Percentiles rank a stretch among this genome's conserved stretches.
Evolutionary conservation across 2,113 vertebrate species (phyloP).

Genomic region (Triplophysa siluroides): DNA sequence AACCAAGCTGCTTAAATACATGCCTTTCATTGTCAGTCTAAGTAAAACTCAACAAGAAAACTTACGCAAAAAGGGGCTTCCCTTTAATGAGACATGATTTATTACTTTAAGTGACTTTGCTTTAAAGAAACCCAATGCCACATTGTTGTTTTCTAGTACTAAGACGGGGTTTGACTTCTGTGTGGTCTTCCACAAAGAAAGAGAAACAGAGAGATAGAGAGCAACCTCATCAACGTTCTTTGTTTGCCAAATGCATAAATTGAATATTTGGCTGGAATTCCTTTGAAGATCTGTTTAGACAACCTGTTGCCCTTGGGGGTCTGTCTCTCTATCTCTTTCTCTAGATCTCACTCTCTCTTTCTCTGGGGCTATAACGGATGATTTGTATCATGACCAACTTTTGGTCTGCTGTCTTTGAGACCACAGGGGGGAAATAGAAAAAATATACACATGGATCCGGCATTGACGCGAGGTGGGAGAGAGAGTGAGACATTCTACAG

Average conservation of each 20-base stretch:
- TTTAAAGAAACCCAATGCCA: slow-evolving; percentile 9
- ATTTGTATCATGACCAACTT: slow-evolving; percentile 14
- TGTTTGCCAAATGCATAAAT: slow-evolving; percentile 6
- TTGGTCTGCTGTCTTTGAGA: slow-evolving; percentile 32
- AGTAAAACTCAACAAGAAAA: slow-evolving; percentile 8
- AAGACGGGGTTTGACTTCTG: slow-evolving; percentile 25
- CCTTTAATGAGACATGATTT: background rate
- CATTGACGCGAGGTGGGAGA: slow-evolving; percentile 6
- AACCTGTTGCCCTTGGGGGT: slow-evolving; percentile 37
- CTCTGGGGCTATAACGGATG: slow-evolving; percentile 12
- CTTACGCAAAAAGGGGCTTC: background rate
- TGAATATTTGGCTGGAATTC: slow-evolving; percentile 5
- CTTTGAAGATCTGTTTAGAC: slow-evolving; percentile 44
- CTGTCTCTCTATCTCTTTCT: slow-evolving; percentile 12
- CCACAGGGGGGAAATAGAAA: slow-evolving; percentile 3
- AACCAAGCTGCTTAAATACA: background rate
- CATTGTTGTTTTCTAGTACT: background rate
- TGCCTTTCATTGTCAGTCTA: slow-evolving; percentile 24
- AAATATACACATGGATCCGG: background rate
- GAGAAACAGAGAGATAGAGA: slow-evolving; percentile 12
- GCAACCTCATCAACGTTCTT: background rate
- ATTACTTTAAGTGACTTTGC: background rate
- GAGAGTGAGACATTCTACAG: background rate
- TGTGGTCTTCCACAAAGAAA: slow-evolving; percentile 28
- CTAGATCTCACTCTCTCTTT: background rate